Conservation (phyloP, 2,113 vertebrate genomes). For the Scortum barcoo region DNA sequence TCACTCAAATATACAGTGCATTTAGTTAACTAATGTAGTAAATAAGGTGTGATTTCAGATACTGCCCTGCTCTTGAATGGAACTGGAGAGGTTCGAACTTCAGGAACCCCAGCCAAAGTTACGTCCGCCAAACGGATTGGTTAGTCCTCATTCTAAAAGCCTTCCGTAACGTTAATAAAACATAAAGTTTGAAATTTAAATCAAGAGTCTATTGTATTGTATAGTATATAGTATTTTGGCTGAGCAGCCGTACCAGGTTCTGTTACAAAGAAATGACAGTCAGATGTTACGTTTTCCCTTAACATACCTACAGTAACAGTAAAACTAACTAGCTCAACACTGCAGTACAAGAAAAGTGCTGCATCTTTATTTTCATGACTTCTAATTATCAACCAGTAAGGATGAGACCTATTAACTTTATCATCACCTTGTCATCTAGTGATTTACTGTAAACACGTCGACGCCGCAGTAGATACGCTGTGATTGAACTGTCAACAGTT, state of each 20-base stretch:
- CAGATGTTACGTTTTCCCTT: neutral
- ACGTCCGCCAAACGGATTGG: neutral
- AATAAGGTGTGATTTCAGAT: neutral
- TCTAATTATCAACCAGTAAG: neutral
- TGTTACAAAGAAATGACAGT: neutral
- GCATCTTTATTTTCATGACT: neutral
- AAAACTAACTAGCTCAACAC: neutral
- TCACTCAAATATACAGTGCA: neutral
- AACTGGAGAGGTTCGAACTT: neutral
- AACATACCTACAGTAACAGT: neutral
- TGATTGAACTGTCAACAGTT: constrained; percentile 33
- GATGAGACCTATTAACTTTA: neutral
- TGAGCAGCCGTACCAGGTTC: too few relatives aligned
- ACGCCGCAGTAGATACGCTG: neutral
- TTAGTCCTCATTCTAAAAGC: too few relatives aligned
- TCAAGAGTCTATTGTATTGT: too few relatives aligned
- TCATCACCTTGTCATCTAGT: neutral
- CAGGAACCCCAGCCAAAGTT: neutral
- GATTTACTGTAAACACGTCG: neutral
- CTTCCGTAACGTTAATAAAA: too few relatives aligned
- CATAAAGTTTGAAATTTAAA: too few relatives aligned
- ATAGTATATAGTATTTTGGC: too few relatives aligned
- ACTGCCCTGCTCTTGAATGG: neutral
- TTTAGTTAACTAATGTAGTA: neutral
- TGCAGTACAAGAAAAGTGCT: neutral